Conservation (phyloP, 2,797 vertebrate species). For the Enteromius thamalakanensis region DNA sequence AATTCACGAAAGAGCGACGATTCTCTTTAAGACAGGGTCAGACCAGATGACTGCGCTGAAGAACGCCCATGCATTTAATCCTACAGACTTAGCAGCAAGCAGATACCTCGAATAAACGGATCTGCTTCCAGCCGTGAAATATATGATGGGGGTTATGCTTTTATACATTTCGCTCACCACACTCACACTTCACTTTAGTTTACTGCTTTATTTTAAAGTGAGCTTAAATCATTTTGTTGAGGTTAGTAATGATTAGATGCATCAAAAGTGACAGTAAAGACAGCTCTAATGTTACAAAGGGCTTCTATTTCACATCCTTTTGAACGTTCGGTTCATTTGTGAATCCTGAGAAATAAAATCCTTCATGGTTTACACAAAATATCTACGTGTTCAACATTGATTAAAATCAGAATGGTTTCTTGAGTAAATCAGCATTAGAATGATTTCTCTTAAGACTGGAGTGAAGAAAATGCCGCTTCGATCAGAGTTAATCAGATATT, state of each 20-base stretch:
- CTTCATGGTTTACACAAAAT: background rate
- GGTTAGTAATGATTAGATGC: background rate
- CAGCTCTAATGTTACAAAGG: background rate
- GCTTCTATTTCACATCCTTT: background rate
- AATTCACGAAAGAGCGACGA: background rate
- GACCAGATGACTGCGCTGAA: background rate
- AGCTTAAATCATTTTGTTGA: background rate
- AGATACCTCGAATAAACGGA: background rate
- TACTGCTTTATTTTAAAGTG: background rate
- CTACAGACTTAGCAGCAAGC: background rate
- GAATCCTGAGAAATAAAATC: background rate
- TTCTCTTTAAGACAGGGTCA: background rate
- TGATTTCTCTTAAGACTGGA: background rate
- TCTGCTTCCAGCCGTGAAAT: background rate
- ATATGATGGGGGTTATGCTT: background rate
- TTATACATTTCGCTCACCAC: background rate
- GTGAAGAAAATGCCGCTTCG: background rate
- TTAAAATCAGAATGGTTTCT: background rate
- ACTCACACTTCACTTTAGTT: background rate
- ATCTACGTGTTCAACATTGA: background rate
- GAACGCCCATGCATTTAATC: background rate
- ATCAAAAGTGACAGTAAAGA: background rate
- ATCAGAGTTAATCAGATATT: background rate
- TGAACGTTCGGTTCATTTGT: background rate
- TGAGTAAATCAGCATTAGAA: background rate